A percentile compares a stretch with the other conserved stretches of the same genome.
Conservation (phyloP, 2,888 invertebrate genomes). For the Drosophila multiciliata region DNA sequence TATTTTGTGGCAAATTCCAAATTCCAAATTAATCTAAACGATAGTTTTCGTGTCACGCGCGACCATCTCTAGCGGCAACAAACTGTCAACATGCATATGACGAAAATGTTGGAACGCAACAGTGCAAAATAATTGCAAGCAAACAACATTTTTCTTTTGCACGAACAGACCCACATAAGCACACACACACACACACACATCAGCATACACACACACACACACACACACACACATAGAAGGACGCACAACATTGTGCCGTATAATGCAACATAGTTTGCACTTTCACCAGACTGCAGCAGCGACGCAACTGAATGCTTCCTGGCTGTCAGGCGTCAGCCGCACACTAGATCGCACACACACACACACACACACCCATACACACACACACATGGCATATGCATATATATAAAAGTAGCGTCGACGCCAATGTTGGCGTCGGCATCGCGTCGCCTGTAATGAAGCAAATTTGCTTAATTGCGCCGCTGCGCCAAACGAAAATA, state of each 20-base stretch:
- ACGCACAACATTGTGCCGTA: slow-evolving; percentile 34
- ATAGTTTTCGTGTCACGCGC: slow-evolving; percentile 7
- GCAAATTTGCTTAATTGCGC: slow-evolving; percentile 71
- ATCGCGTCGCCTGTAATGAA: slow-evolving; percentile 59
- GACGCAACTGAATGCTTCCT: slow-evolving; percentile 54
- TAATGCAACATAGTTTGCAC: slow-evolving; percentile 68
- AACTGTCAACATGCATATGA: slow-evolving; percentile 52
- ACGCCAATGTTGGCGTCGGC: slow-evolving; percentile 20
- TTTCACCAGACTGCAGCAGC: slow-evolving; percentile 57
- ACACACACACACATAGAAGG: slow-evolving; percentile 4
- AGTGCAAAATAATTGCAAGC: slow-evolving; percentile 70
- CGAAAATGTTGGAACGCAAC: slow-evolving; percentile 67
- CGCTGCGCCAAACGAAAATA: slow-evolving; percentile 64
- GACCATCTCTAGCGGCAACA: slow-evolving; percentile 29
- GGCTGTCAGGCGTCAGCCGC: slow-evolving; percentile 45
- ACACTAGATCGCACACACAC: slow-evolving; percentile 46
- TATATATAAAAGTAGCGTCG: slow-evolving; percentile 29
- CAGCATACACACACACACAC: slow-evolving; percentile 1
- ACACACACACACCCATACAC: slow-evolving; percentile 6
- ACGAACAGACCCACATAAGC: slow-evolving; percentile 31
- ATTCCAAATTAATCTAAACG: not conserved
- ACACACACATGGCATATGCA: slow-evolving; percentile 16
- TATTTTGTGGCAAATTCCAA: not conserved
- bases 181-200: slow-evolving; percentile 9
- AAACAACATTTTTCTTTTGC: slow-evolving; percentile 65